Evolutionary conservation across 2,888 invertebrate genomes (phyloP).

Genomic region (Lasius fuliginosus): DNA sequence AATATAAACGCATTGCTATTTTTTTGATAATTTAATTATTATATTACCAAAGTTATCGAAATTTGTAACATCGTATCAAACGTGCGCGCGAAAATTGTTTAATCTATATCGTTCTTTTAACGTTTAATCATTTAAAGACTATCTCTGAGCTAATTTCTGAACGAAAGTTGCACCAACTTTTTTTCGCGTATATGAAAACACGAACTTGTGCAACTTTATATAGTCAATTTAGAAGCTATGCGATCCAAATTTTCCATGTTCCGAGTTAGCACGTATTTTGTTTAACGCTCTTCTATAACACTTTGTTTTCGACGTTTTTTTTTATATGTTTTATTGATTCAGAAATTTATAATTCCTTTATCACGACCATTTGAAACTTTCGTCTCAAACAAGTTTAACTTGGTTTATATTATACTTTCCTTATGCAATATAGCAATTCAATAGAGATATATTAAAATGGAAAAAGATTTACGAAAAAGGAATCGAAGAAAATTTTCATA

Average conservation of each 20-base stretch:
- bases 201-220: constrained; percentile 36
- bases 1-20: neutral
- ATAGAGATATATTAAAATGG: neutral
- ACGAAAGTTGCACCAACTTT: constrained; percentile 19
- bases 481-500: neutral
- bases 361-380: neutral
- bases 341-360: neutral
- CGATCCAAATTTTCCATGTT: constrained; percentile 24
- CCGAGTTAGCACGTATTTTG: constrained; percentile 21
- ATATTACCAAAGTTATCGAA: neutral
- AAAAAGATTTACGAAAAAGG: neutral
- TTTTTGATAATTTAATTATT: neutral
- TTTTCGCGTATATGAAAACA: neutral
- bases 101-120: neutral
- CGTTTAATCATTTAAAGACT: constrained; percentile 15
- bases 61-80: neutral
- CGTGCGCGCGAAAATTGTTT: neutral
- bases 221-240: constrained; percentile 37
- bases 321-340: neutral
- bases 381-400: neutral
- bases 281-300: neutral
- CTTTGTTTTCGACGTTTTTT: neutral
- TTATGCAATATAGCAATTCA: neutral
- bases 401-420: neutral
- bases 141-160: constrained; percentile 13